These are phyloP conservation scores for Halisarca cf. caerulea DNA, from an alignment of 37 sponge, comb jelly and placozoan genomes.

Conservation along the genomic window DNA sequence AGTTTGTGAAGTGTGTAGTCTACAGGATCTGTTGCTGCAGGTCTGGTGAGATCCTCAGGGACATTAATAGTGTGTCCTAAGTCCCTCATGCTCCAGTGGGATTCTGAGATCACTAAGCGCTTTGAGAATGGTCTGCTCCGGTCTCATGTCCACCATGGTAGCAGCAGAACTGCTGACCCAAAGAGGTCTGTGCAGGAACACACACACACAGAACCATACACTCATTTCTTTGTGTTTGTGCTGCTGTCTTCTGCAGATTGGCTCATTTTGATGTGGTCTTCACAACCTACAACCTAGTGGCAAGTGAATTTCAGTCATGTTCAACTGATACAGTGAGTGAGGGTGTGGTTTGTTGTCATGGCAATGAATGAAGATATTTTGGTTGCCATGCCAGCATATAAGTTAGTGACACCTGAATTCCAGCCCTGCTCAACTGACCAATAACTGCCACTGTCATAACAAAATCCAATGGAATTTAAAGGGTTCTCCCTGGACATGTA, in stretches of 20 bases:
- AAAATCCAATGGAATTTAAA: too few species aligned
- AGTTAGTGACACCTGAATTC: too few species aligned
- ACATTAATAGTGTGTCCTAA: slow-evolving; percentile 74
- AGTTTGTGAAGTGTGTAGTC: too few species aligned
- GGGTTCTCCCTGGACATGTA: too few species aligned
- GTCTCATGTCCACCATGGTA: slow-evolving; percentile 59
- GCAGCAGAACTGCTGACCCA: slow-evolving; percentile 36
- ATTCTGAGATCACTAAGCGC: slow-evolving; percentile 44
- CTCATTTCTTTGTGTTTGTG: not conserved
- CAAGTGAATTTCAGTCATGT: slow-evolving; percentile 42
- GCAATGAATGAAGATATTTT: too few species aligned
- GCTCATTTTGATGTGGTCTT: slow-evolving; percentile 60
- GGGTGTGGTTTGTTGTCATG: slow-evolving; percentile 14
- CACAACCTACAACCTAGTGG: slow-evolving; percentile 70
- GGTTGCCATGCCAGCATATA: too few species aligned
- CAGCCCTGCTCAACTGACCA: too few species aligned
- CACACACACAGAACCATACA: not conserved
- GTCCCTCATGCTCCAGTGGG: slow-evolving; percentile 76
- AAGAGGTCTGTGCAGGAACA: not conserved
- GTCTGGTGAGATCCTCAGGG: slow-evolving; percentile 15
- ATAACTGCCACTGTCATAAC: too few species aligned
- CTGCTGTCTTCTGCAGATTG: slow-evolving; percentile 25
- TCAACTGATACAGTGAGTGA: not conserved
- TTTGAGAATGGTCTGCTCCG: slow-evolving; percentile 27
- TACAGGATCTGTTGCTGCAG: too few species aligned